Evolutionary conservation across 2,888 invertebrate genomes (phyloP), one percentile per base, ranked within the genome.

Genomic region (Conops quadrifasciatus): DNA sequence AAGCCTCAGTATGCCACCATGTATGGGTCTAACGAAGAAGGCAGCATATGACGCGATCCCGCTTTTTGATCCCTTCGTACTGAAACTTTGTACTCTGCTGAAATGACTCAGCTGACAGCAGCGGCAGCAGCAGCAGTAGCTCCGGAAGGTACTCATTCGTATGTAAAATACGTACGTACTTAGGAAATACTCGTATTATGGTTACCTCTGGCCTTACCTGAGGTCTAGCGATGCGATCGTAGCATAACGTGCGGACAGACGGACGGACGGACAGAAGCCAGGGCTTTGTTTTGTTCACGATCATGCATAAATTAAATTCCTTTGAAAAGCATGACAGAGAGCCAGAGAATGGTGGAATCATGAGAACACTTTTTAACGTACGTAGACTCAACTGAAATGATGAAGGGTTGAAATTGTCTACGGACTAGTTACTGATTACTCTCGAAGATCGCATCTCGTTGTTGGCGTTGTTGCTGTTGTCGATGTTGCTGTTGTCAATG

Each of bases 231-330:
- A 56, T 24, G n/a, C 56, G 15, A 56, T 19, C 24, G 56, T 21
- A 21, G 26, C 26, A 15, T 51, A 9, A 36, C 36, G 36, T 4
- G 9, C 5, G 36, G 4, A 36, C 36, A 9, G 36, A 36, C 36
- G 36, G 36, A 36, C 5, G 36, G 4, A 36, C 36, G 36, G 9
- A 36, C 36, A 36, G 36, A 9, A 36, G 5, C 2, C 24, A 11
- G 53, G 53, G 2, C 21, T 56, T 56, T 19, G 56, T 49, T 28
- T 60, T 59, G 67, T 47, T 59, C 16, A 26, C 24, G 59, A 67
- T 67, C 59, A 59, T 47, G 67, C 67, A 67, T 67, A 67, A 67
- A 67, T 67, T 67, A 60, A 59, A 67, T 30, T 49, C 45, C 13
- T 30, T 53, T 36, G 5, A 53, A 16, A 56, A 19, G 5, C 2